Base-by-base conservation (phyloP, 35 echinoderm and acorn worm genomes). In the Eucidaris tribuloides region DNA sequence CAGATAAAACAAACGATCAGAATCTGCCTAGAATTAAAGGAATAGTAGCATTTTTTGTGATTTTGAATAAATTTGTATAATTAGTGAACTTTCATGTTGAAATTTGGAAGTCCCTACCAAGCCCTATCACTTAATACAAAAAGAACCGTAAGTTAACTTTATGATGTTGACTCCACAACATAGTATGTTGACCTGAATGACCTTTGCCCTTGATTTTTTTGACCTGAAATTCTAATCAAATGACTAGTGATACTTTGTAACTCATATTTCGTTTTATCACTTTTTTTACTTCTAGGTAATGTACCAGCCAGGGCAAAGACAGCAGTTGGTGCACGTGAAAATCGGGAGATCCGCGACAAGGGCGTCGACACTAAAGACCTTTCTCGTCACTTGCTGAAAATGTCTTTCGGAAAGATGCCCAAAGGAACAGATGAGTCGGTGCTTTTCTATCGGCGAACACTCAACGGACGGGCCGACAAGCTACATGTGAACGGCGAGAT, bases 281-380 rank as follows among this genome's bases (percentile, higher is more conserved):
- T 14, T 66, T 66, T 9, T 66, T 14, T 66, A 17, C 9, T 29
- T 84, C 34, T 30, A 84, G 81, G 59, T 84, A 34, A 55, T 20
- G 50, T 87, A 33, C 81, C 85, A 45, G 17, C 45, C 2, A 89
- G 91, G 62, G 86, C 91, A 33, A 85, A 89, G 61, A 94, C 91
- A 30, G 91, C 91, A 19, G 57, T 91, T 14, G 89, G 89, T 37
- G 18, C 68, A 9, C 29, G 68, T n/a, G 44, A 0, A 7, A 22
- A 13, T 40, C 68, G n/a, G 9, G 41, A 74, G 1, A 41, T n/a
- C 36, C 58, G 90, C 14, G 94, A 97, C 44, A 92, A 92, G 34
- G 78, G 58, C 18, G 85, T 88, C 0, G 94, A 97, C 90, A 97
- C 94, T 20, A 92, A 97, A 44, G 94, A 90, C 41, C 82, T 93